A percentile compares a stretch with the other conserved stretches of the same genome.
Evolutionary conservation across 2,888 invertebrate genomes (phyloP).

Genomic region (Pantelozetes paolii): DNA sequence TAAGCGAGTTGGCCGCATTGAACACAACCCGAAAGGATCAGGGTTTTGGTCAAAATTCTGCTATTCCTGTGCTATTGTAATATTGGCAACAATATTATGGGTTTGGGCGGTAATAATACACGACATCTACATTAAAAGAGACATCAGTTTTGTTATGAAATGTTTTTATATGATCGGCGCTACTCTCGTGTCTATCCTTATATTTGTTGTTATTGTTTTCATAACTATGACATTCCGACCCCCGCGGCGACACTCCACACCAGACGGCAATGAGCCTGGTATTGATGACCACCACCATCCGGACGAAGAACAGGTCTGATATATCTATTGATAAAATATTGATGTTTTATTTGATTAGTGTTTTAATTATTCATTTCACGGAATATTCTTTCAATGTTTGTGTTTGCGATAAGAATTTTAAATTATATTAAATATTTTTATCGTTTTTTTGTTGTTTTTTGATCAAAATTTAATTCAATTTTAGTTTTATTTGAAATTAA

Average conservation of each 20-base stretch:
- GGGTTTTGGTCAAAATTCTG: slow-evolving; percentile 9
- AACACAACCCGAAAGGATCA: background rate
- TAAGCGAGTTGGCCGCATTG: background rate
- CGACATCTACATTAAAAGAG: background rate
- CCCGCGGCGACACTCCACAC: background rate
- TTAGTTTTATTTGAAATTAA: no score
- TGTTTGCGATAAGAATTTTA: no score
- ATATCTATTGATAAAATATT: no score
- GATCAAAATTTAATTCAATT: no score
- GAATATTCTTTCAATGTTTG: no score
- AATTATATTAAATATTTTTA: no score
- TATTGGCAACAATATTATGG: slow-evolving; percentile 1
- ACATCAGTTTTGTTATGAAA: background rate
- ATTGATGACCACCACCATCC: no score
- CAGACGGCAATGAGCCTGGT: no score
- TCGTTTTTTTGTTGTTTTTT: no score
- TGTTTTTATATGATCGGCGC: background rate
- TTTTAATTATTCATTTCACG: no score
- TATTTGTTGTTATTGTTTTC: slow-evolving; percentile 3
- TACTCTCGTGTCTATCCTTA: background rate
- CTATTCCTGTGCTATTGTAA: slow-evolving; percentile 6
- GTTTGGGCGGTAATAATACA: slow-evolving; percentile 4
- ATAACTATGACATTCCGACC: slow-evolving; percentile 26
- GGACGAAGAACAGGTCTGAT: no score
- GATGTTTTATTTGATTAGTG: no score